phyloP scores from a whole-genome alignment of 2,797 vertebrate genomes.

The Pseudomugil gertrudae region DNA sequence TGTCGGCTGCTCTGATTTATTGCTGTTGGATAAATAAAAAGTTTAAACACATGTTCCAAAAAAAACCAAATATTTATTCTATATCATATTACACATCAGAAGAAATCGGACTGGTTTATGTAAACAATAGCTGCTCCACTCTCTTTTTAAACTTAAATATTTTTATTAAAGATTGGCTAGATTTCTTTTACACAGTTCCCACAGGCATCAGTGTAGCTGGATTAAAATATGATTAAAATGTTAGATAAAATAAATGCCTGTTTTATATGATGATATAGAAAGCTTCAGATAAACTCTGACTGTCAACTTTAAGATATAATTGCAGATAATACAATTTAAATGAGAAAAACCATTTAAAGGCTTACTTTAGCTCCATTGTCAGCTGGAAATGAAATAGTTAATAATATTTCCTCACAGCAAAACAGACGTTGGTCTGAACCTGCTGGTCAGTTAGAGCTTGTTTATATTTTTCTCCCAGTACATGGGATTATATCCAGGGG shows the following conservation, averaged over 20 bases:
- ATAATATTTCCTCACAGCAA: background rate
- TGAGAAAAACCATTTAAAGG: background rate
- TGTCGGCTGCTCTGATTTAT: background rate
- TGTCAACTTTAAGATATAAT: conserved; percentile 4
- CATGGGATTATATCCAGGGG: background rate
- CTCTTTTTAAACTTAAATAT: too few relatives aligned
- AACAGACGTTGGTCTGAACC: background rate
- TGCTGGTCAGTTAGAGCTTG: background rate
- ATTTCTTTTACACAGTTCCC: background rate
- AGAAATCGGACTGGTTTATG: too few relatives aligned
- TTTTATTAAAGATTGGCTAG: conserved; percentile 2
- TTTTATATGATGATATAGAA: background rate
- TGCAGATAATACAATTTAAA: background rate
- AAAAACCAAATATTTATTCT: too few relatives aligned
- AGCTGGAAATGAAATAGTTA: background rate
- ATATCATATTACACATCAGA: too few relatives aligned
- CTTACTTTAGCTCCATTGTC: background rate
- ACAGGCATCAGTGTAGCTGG: background rate
- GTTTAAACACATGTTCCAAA: too few relatives aligned
- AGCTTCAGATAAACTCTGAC: background rate
- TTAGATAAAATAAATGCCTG: background rate
- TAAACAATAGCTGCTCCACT: too few relatives aligned
- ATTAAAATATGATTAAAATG: background rate
- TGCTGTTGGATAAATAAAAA: too few relatives aligned
- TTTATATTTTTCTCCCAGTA: background rate